Percentiles rank a stretch among this genome's conserved stretches.
Conservation (phyloP, 1,140 invertebrate genomes). For the Teleopsis dalmanni region DNA sequence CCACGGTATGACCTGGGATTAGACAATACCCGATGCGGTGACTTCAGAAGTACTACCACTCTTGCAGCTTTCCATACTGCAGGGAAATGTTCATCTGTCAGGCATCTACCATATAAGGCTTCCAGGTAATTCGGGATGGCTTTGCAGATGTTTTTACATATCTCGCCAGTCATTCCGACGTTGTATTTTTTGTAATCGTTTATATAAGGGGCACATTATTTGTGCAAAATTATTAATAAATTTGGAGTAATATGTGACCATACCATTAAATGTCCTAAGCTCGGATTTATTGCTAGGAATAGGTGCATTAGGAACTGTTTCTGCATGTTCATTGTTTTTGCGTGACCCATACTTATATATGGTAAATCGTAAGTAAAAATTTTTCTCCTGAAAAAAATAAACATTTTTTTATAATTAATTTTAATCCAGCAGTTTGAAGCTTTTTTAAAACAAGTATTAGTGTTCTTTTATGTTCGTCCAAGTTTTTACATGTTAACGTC, state of each 20-base stretch:
- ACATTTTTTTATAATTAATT: conserved; percentile 28
- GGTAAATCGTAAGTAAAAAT: conserved; percentile 24
- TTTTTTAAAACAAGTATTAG: conserved; percentile 6
- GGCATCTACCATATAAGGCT: not conserved
- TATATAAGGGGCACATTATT: conserved; percentile 21
- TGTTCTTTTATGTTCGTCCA: conserved; percentile 21
- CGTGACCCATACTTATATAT: conserved; percentile 23
- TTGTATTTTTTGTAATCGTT: conserved; percentile 26
- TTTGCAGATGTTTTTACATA: conserved; percentile 4
- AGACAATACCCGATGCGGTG: not conserved
- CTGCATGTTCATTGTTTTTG: conserved; percentile 17
- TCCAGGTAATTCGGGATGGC: conserved; percentile 1
- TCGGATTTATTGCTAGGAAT: conserved; percentile 25
- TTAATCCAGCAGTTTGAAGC: conserved; percentile 14
- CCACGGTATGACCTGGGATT: conserved; percentile 24
- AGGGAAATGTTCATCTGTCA: not conserved
- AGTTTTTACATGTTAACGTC: conserved; percentile 21
- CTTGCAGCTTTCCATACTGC: conserved; percentile 19
- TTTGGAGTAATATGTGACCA: conserved; percentile 35
- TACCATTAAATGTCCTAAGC: conserved; percentile 29
- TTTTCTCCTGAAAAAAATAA: conserved; percentile 25
- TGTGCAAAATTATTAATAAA: conserved; percentile 30
- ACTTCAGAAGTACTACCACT: conserved; percentile 24
- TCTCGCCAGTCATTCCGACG: conserved; percentile 3
- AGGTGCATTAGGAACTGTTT: conserved; percentile 18